Percentiles rank a stretch among this genome's conserved stretches.
Conservation (phyloP, 2,888 invertebrate genomes). For the Monoplex corrugatus region DNA sequence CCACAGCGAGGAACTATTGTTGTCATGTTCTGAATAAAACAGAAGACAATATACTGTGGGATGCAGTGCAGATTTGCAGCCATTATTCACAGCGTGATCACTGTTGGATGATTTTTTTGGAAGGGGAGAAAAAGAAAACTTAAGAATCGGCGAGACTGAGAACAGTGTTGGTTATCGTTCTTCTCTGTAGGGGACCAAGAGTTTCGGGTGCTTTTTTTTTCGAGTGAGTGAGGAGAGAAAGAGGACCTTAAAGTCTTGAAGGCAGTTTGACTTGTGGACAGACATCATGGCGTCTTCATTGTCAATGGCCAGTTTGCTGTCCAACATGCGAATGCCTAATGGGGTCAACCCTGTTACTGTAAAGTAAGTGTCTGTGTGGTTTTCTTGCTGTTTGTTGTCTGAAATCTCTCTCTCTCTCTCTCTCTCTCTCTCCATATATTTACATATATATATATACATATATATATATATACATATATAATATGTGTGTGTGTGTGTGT, state of each 20-base stretch:
- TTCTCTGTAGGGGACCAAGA: neutral
- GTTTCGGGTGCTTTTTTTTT: neutral
- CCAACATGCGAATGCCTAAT: neutral
- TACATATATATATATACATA: too few relatives aligned
- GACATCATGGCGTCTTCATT: neutral
- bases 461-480: too few relatives aligned
- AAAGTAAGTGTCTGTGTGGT: neutral
- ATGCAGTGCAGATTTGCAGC: too few relatives aligned
- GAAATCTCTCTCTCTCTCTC: conserved; percentile 17
- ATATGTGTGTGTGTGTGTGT: too few relatives aligned
- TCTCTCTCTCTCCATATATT: conserved; percentile 25
- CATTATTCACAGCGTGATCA: too few relatives aligned
- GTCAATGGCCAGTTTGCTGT: neutral
- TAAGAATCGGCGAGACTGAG: neutral
- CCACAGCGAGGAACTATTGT: too few relatives aligned
- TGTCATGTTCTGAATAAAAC: too few relatives aligned
- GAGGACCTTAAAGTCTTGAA: neutral
- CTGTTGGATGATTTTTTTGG: too few relatives aligned
- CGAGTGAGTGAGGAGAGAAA: neutral
- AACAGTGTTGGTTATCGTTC: too few relatives aligned
- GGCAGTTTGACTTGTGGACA: neutral
- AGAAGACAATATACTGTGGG: too few relatives aligned
- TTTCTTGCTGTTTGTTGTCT: too few relatives aligned
- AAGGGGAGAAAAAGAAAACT: neutral
- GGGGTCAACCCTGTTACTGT: neutral